These are phyloP conservation scores for Aegotheles bennettii DNA, from an alignment of 2,113 vertebrate species.

Conservation along the genomic window DNA sequence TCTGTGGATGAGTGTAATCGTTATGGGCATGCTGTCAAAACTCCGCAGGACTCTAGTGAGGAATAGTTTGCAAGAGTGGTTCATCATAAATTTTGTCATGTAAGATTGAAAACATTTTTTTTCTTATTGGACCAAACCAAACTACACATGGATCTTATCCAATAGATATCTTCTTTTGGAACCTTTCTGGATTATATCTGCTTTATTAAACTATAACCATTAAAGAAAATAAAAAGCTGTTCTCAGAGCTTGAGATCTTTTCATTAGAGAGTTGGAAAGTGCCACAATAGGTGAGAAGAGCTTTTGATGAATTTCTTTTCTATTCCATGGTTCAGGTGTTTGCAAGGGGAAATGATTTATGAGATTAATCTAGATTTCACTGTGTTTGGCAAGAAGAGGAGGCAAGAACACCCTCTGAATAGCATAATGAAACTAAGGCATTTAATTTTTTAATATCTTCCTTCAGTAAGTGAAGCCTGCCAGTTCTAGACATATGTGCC, in stretches of 20 bases:
- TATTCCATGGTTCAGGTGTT: not conserved
- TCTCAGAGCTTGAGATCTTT: not conserved
- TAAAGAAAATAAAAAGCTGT: constrained; percentile 25
- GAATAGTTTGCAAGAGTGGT: not conserved
- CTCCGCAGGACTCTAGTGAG: not conserved
- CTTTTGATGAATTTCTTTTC: constrained; percentile 23
- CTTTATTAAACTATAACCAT: constrained; percentile 39
- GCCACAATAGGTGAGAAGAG: not conserved
- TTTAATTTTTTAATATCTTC: constrained; percentile 2
- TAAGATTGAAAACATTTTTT: not conserved
- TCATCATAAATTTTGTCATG: not conserved
- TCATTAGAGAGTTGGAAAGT: not conserved
- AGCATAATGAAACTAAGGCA: not conserved
- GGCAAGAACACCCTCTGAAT: not conserved
- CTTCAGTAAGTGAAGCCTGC: not conserved
- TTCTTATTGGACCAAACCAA: not conserved
- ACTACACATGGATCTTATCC: constrained; percentile 16
- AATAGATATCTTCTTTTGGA: not conserved
- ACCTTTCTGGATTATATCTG: constrained; percentile 37
- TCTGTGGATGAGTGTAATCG: not conserved
- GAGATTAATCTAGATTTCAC: constrained; percentile 14
- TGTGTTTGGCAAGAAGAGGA: not conserved
- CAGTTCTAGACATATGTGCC: not conserved
- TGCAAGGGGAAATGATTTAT: constrained; percentile 26
- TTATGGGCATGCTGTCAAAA: not conserved